These are phyloP conservation scores for Arctia plantaginis DNA, from an alignment of 2,888 invertebrate species.

Conservation along the genomic window DNA sequence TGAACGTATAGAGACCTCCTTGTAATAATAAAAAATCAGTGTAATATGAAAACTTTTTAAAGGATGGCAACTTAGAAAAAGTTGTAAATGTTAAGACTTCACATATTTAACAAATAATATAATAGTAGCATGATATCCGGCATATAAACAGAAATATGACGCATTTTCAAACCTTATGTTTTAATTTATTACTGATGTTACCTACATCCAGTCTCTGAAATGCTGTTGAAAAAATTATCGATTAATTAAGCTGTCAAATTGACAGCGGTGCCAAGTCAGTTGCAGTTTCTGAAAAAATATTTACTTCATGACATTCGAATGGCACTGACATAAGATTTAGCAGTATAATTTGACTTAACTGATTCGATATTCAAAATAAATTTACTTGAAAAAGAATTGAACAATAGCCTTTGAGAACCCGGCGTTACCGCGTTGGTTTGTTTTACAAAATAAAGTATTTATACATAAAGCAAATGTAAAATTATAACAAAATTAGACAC, in stretches of 20 bases:
- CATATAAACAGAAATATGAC: neutral
- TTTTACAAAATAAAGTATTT: neutral
- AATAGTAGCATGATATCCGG: too few species aligned
- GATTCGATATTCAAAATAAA: neutral
- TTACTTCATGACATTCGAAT: neutral
- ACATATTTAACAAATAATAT: neutral
- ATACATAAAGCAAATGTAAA: neutral
- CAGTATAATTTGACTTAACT: neutral
- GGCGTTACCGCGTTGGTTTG: neutral
- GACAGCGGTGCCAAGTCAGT: neutral
- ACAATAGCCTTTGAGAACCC: neutral
- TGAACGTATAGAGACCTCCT: neutral
- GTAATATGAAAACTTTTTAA: neutral
- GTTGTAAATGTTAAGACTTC: neutral
- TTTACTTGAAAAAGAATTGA: neutral
- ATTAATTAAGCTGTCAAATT: neutral
- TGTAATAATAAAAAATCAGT: neutral
- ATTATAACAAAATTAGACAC: neutral
- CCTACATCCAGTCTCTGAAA: neutral
- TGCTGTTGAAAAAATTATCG: neutral
- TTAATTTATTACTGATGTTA: neutral
- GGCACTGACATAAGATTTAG: neutral
- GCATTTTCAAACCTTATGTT: neutral
- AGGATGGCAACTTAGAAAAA: neutral
- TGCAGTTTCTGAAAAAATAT: neutral